Conservation (phyloP, 1,140 invertebrate genomes). For the Aphis craccivora region DNA sequence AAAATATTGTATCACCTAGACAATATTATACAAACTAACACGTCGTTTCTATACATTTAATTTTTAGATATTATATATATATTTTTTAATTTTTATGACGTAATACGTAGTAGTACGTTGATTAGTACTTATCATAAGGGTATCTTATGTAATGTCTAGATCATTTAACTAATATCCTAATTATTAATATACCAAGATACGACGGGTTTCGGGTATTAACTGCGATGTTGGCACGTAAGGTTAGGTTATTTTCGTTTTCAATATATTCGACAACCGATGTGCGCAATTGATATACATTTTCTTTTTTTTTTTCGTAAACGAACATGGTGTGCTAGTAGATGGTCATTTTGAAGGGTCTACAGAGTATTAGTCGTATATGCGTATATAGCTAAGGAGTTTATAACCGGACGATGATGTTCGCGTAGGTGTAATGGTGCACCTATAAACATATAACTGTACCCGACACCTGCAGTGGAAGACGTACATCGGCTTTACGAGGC, state of each 20-base stretch:
- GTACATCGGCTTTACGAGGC: background rate
- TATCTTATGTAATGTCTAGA: background rate
- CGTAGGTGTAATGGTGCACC: background rate
- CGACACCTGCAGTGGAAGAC: background rate
- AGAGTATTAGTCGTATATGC: too few species aligned
- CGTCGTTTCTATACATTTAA: background rate
- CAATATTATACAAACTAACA: too few species aligned
- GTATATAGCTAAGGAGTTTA: background rate
- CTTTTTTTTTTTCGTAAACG: background rate
- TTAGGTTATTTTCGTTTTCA: background rate
- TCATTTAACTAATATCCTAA: background rate
- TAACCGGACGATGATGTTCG: background rate
- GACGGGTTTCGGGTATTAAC: background rate
- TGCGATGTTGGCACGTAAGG: background rate
- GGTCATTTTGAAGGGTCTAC: background rate
- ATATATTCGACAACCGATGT: background rate
- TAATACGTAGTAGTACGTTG: background rate
- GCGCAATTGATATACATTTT: background rate
- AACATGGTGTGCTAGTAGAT: background rate
- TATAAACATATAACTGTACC: background rate
- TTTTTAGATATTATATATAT: too few species aligned
- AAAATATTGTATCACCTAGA: background rate
- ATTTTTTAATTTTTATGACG: background rate
- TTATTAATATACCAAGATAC: background rate
- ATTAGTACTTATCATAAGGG: background rate